Evolutionary conservation across 1,140 invertebrate genomes (phyloP).

Genomic region (Drosophila bipectinata): DNA sequence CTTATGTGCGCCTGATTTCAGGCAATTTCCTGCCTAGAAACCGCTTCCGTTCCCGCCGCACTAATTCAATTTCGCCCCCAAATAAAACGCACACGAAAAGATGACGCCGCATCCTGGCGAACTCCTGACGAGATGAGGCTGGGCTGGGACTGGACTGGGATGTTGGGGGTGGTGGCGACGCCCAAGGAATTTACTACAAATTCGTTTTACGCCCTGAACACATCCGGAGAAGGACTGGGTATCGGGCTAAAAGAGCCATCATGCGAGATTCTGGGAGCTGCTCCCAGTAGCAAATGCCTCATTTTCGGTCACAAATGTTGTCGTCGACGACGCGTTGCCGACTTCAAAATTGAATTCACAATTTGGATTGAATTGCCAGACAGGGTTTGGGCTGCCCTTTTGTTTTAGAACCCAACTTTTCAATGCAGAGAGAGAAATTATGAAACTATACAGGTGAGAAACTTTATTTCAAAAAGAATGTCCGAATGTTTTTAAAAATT

Average conservation of each 20-base stretch:
- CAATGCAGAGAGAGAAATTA: slow-evolving; percentile 1
- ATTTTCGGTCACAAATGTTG: slow-evolving; percentile 61
- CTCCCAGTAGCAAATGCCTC: slow-evolving; percentile 39
- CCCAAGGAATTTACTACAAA: slow-evolving; percentile 68
- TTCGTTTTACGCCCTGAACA: slow-evolving; percentile 62
- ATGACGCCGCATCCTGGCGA: slow-evolving; percentile 51
- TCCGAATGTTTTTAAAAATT: too few species aligned
- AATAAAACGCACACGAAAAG: slow-evolving; percentile 71
- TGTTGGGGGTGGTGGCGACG: slow-evolving; percentile 1
- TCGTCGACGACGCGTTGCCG: slow-evolving; percentile 51
- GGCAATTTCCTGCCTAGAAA: slow-evolving; percentile 80
- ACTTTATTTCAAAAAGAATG: too few species aligned
- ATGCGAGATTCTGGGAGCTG: slow-evolving; percentile 33
- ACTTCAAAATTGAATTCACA: slow-evolving; percentile 75
- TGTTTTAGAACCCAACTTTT: slow-evolving; percentile 43
- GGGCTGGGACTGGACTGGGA: neutral
- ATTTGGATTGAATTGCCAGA: slow-evolving; percentile 67
- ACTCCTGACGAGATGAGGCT: neutral
- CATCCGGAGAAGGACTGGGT: neutral
- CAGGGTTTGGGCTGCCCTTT: slow-evolving; percentile 41
- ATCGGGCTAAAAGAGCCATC: slow-evolving; percentile 18
- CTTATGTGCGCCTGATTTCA: slow-evolving; percentile 77
- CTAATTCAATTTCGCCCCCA: slow-evolving; percentile 75
- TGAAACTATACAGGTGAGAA: too few species aligned
- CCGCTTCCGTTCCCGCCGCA: slow-evolving; percentile 74